Conservation (phyloP, 2,888 invertebrate species). For the Sinopyrophorus schimmeli region DNA sequence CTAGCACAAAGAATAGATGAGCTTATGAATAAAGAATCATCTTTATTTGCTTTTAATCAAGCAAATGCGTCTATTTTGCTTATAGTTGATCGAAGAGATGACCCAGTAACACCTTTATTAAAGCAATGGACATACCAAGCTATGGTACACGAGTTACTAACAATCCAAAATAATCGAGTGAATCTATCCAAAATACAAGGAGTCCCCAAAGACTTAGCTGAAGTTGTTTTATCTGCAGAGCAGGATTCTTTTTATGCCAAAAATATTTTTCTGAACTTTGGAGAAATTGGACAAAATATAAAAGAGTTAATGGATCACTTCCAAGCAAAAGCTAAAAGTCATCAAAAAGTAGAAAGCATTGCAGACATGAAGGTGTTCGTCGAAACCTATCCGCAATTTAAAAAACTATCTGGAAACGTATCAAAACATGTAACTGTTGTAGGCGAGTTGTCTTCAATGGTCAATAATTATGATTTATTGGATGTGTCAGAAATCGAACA, state of each 20-base stretch:
- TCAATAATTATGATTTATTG: constrained; percentile 76
- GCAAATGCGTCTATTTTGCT: constrained; percentile 78
- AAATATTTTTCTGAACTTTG: constrained; percentile 95
- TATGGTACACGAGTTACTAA: constrained; percentile 97
- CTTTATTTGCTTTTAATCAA: constrained; percentile 84
- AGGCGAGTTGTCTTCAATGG: constrained; percentile 88
- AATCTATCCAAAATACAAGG: constrained; percentile 83
- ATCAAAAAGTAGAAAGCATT: constrained; percentile 97
- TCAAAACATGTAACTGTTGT: constrained; percentile 97
- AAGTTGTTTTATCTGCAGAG: constrained; percentile 91
- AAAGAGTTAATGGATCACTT: constrained; percentile 98
- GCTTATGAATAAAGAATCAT: constrained; percentile 83
- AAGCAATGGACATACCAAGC: constrained; percentile 99
- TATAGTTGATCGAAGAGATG: constrained; percentile 90
- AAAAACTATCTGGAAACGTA: constrained; percentile 94
- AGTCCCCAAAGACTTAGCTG: constrained; percentile 84
- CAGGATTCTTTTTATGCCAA: constrained; percentile 97
- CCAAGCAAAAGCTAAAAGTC: constrained; percentile 92
- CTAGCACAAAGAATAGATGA: constrained; percentile 86
- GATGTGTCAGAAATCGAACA: constrained; percentile 94
- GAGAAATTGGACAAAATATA: constrained; percentile 97
- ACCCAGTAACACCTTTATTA: constrained; percentile 93
- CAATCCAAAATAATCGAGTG: constrained; percentile 92
- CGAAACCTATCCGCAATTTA: constrained; percentile 97
- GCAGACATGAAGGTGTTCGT: constrained; percentile 99